These are phyloP conservation scores for Nyctereutes procyonoides DNA, from an alignment of 2,113 vertebrate genomes.

Conservation along the genomic window DNA sequence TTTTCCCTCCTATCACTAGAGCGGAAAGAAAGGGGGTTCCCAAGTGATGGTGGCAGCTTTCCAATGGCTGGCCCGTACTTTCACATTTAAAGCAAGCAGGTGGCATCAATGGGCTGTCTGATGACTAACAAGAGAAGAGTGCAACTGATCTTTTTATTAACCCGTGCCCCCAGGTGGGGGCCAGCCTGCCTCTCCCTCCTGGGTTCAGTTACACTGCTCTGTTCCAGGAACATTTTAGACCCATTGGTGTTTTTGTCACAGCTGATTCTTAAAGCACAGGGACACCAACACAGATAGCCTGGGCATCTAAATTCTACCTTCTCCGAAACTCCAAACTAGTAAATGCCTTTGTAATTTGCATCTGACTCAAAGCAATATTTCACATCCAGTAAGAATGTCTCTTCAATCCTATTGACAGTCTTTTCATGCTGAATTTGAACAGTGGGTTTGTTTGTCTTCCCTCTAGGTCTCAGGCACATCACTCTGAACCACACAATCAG, in stretches of 20 bases:
- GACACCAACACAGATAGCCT: not conserved
- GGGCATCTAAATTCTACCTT: not conserved
- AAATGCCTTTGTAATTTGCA: conserved; percentile 32
- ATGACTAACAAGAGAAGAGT: conserved; percentile 79
- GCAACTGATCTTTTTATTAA: conserved; percentile 81
- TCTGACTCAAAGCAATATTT: not conserved
- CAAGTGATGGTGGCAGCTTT: conserved; percentile 68
- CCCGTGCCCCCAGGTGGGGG: conserved; percentile 12
- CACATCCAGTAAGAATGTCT: not conserved
- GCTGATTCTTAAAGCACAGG: not conserved
- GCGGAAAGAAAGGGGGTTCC: conserved; percentile 65
- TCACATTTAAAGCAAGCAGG: conserved; percentile 79
- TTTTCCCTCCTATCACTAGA: conserved; percentile 69
- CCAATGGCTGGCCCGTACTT: conserved; percentile 57
- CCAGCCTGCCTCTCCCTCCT: conserved; percentile 58
- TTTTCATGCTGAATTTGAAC: conserved; percentile 53
- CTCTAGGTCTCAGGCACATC: conserved; percentile 74
- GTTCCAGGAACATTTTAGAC: conserved; percentile 57
- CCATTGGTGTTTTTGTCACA: not conserved
- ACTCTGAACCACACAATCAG: conserved; percentile 53
- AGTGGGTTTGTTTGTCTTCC: conserved; percentile 54
- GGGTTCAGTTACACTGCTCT: conserved; percentile 44
- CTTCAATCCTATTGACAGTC: not conserved
- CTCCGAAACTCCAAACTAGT: not conserved
- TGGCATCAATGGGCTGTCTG: conserved; percentile 74